phyloP scores from a whole-genome alignment of 1,140 invertebrate genomes.

The Nylanderia fulva region DNA sequence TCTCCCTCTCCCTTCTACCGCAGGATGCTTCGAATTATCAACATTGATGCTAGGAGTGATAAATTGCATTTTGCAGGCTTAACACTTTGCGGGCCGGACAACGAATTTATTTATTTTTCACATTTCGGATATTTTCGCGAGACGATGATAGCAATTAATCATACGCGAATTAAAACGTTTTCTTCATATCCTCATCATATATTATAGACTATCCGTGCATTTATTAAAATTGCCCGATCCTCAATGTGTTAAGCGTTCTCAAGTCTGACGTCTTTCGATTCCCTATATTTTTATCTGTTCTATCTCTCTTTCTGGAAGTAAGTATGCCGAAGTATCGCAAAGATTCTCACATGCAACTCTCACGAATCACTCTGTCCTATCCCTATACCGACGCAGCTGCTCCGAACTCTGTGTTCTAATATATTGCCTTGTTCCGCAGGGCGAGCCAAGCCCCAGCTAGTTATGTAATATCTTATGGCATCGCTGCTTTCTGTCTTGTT shows the following conservation, averaged over 20 bases:
- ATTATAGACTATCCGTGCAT: neutral
- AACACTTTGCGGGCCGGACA: conserved; percentile 33
- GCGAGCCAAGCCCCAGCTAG: conserved; percentile 65
- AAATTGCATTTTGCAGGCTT: conserved; percentile 17
- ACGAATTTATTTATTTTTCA: neutral
- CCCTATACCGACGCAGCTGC: conserved; percentile 60
- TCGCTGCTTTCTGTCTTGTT: conserved; percentile 73
- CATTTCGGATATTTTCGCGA: neutral
- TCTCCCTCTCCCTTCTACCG: neutral
- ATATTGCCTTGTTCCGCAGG: conserved; percentile 68
- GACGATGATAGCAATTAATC: neutral
- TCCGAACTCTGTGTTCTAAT: conserved; percentile 69
- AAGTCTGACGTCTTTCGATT: conserved; percentile 18
- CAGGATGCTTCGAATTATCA: conserved; percentile 7
- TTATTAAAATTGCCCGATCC: conserved; percentile 5
- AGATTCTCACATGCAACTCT: conserved; percentile 40
- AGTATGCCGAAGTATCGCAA: conserved; percentile 24
- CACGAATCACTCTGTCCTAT: conserved; percentile 42
- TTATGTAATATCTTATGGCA: conserved; percentile 72
- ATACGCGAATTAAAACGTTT: neutral
- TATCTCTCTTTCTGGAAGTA: conserved; percentile 20
- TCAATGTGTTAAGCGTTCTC: conserved; percentile 25
- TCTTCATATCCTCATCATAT: neutral
- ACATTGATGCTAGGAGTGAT: conserved; percentile 25
- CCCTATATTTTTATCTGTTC: neutral